phyloP scores from a whole-genome alignment of 2,113 vertebrate species.

The human region GRCh38 chr5:145970501-145971000 shows the following conservation, averaged over 20 bases:
- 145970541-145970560: no score
- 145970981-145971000: slow-evolving; percentile 11
- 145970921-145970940: slow-evolving; percentile 26
- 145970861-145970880: slow-evolving; percentile 41
- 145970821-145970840: not conserved
- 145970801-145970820: not conserved
- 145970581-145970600: not conserved
- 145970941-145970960: not conserved
- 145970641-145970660: not conserved
- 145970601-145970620: not conserved
- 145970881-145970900: slow-evolving; percentile 31
- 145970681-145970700: not conserved
- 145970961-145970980: slow-evolving; percentile 40
- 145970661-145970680: not conserved
- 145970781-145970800: not conserved
- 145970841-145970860: slow-evolving; percentile 26
- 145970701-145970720: not conserved
- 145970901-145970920: slow-evolving; percentile 59
- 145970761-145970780: not conserved
- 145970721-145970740: not conserved
- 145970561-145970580: no score
- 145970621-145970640: not conserved
- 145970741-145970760: not conserved
- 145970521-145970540: no score
- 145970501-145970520: no score